Percentiles rank a stretch among this genome's conserved stretches.
phyloP scores from a whole-genome alignment of 2,113 vertebrate genomes.

The Notothenia coriiceps region DNA sequence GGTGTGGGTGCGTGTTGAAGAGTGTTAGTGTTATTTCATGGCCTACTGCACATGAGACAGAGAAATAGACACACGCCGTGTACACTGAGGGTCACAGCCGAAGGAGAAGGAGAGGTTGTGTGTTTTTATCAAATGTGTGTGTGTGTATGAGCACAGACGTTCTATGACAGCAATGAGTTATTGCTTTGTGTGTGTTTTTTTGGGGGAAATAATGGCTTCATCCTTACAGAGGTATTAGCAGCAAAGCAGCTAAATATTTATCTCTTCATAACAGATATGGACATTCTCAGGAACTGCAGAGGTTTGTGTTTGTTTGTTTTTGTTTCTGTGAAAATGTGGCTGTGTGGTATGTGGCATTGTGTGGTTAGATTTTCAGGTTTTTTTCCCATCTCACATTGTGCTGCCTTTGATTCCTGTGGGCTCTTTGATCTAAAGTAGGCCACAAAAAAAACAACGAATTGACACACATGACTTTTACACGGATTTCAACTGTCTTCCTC shows the following conservation, averaged over 20 bases:
- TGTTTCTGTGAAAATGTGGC: slow-evolving; percentile 26
- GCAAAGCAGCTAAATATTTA: slow-evolving; percentile 9
- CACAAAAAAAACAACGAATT: slow-evolving; percentile 24
- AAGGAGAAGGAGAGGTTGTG: slow-evolving; percentile 37
- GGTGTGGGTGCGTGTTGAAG: slow-evolving; percentile 50
- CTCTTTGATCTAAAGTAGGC: slow-evolving; percentile 40
- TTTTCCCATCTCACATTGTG: slow-evolving; percentile 15
- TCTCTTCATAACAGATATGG: slow-evolving; percentile 11
- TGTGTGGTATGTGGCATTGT: neutral
- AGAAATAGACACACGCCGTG: slow-evolving; percentile 57
- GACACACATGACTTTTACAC: slow-evolving; percentile 16
- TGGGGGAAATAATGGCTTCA: neutral
- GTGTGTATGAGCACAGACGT: neutral
- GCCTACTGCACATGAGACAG: slow-evolving; percentile 68
- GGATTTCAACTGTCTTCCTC: slow-evolving; percentile 10
- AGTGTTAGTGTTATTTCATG: slow-evolving; percentile 79
- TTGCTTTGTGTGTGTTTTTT: neutral
- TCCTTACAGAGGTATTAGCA: neutral
- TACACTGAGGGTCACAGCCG: slow-evolving; percentile 64
- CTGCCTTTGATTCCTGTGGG: slow-evolving; percentile 41
- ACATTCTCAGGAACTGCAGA: slow-evolving; percentile 9
- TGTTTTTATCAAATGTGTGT: slow-evolving; percentile 30
- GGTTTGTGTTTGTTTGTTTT: slow-evolving; percentile 18
- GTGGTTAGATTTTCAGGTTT: slow-evolving; percentile 16
- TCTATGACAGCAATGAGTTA: slow-evolving; percentile 2